phyloP scores from a whole-genome alignment of 2,888 invertebrate genomes.

The Drosophila bunnanda region DNA sequence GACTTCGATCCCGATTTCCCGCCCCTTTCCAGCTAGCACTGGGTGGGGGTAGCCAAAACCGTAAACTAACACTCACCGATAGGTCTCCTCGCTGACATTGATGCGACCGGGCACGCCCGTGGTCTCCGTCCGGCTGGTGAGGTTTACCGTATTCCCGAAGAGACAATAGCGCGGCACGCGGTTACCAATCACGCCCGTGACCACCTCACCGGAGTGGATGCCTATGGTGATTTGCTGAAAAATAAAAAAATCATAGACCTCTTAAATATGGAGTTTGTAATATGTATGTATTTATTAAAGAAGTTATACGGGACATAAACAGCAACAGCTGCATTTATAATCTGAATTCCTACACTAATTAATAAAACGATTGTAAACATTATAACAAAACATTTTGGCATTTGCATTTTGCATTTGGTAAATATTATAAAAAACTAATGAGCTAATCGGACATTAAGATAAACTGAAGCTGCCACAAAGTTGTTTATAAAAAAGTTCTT shows the following conservation, averaged over 20 bases:
- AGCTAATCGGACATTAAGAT: not conserved
- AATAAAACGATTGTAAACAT: not conserved
- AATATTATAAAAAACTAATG: not conserved
- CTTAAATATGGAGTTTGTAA: conserved; percentile 17
- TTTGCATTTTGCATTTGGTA: not conserved
- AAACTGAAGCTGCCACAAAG: not conserved
- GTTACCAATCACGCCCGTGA: conserved; percentile 97
- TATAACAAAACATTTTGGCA: not conserved
- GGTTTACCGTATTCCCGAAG: conserved; percentile 97
- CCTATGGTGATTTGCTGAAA: conserved; percentile 95
- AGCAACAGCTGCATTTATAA: conserved; percentile 14
- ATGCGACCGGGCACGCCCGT: conserved; percentile 95
- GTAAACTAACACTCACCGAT: conserved; percentile 88
- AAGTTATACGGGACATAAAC: conserved; percentile 29
- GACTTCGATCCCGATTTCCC: conserved; percentile 35
- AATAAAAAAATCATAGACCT: not conserved
- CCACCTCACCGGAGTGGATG: conserved; percentile 96
- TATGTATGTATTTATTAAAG: conserved; percentile 40
- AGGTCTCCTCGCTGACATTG: conserved; percentile 96
- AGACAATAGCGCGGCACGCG: conserved; percentile 97
- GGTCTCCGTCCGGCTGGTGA: conserved; percentile 96
- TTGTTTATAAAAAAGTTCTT: not conserved
- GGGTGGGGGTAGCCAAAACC: conserved; percentile 38
- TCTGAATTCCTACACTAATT: conserved; percentile 11
- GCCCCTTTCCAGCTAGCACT: conserved; percentile 22